These are phyloP conservation scores for Germaria angustata DNA, from an alignment of 2,888 invertebrate genomes.

Conservation along the genomic window DNA sequence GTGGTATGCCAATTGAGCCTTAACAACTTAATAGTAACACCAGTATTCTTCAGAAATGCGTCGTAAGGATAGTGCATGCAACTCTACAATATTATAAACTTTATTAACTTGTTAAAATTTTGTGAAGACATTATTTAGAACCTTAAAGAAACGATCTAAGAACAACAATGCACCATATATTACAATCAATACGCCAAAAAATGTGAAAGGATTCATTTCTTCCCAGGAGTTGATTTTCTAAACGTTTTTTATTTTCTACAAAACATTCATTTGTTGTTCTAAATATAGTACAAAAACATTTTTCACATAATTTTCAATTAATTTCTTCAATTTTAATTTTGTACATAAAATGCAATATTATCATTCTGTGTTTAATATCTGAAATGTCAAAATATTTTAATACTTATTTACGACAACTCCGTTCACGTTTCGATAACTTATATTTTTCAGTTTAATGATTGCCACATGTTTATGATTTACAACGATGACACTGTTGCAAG, in stretches of 20 bases:
- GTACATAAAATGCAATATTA: background rate
- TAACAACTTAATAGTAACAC: constrained; percentile 86
- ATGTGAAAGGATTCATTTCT: constrained; percentile 84
- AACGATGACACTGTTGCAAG: too few relatives aligned
- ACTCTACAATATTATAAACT: constrained; percentile 82
- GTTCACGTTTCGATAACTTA: too few relatives aligned
- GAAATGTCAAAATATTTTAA: too few relatives aligned
- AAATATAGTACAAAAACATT: background rate
- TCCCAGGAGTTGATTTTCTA: background rate
- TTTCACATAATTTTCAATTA: background rate
- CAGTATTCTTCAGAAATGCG: constrained; percentile 87
- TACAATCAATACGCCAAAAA: constrained; percentile 83
- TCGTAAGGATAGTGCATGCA: constrained; percentile 92
- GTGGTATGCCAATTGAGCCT: constrained; percentile 89
- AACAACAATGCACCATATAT: constrained; percentile 87
- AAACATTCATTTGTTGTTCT: constrained; percentile 22
- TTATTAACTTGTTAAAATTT: background rate
- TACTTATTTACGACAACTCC: too few relatives aligned
- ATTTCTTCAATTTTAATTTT: background rate
- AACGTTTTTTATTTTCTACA: background rate
- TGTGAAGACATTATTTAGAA: constrained; percentile 75
- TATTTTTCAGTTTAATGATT: too few relatives aligned
- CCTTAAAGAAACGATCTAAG: constrained; percentile 92
- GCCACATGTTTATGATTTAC: too few relatives aligned
- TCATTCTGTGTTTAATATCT: too few relatives aligned